phyloP scores from a whole-genome alignment of 2,888 invertebrate species.

The Lymantria monacha region DNA sequence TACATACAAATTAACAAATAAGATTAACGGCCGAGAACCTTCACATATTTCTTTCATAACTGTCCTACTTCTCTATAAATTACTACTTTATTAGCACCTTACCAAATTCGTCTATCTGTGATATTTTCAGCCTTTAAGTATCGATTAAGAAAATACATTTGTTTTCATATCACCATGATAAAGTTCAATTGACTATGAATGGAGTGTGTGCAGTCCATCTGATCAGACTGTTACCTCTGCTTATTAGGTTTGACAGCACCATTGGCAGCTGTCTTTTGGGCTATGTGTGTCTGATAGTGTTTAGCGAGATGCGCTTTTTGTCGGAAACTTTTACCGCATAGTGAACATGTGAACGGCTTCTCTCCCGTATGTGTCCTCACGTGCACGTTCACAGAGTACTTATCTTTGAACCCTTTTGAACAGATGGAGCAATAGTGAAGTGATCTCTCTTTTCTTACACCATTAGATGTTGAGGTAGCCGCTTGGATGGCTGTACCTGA shows the following conservation, averaged over 20 bases:
- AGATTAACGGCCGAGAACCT: conserved; percentile 61
- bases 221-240: conserved; percentile 68
- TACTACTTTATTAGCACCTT: conserved; percentile 77
- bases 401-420: conserved; percentile 96
- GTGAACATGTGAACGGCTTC: conserved; percentile 96
- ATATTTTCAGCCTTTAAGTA: conserved; percentile 77
- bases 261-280: conserved; percentile 89
- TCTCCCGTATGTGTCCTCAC: conserved; percentile 98
- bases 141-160: conserved; percentile 54
- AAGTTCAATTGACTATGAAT: conserved; percentile 73
- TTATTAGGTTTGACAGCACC: conserved; percentile 82
- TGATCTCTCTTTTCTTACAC: conserved; percentile 92
- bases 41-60: conserved; percentile 55
- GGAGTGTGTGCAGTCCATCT: conserved; percentile 33
- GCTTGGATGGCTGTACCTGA: conserved; percentile 67
- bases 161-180: conserved; percentile 64
- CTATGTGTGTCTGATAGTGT: conserved; percentile 96
- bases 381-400: conserved; percentile 98
- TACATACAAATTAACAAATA: conserved; percentile 79
- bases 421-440: conserved; percentile 96
- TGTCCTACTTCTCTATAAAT: conserved; percentile 64
- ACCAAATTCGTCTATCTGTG: conserved; percentile 77
- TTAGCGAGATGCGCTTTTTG: conserved; percentile 96
- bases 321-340: conserved; percentile 96
- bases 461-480: conserved; percentile 85